phyloP scores from a whole-genome alignment of 1,140 invertebrate species.

The Meloidogyne hapla region DNA sequence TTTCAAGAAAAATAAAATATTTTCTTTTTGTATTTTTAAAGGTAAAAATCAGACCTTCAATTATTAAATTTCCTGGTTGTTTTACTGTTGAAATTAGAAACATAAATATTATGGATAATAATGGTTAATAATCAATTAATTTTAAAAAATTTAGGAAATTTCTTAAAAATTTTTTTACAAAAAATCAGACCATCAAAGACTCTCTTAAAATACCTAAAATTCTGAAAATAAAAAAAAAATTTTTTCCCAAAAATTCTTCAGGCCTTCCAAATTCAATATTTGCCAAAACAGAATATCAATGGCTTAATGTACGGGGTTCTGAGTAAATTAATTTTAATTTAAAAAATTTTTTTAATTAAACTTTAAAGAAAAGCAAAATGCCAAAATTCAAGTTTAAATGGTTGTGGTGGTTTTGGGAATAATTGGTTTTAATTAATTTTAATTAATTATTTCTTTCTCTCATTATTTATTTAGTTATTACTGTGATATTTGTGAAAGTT shows the following conservation, averaged over 20 bases:
- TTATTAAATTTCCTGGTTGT: constrained; percentile 62
- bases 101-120: constrained; percentile 50
- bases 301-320: constrained; percentile 54
- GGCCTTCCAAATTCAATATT: constrained; percentile 40
- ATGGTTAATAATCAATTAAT: constrained; percentile 41
- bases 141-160: constrained; percentile 14
- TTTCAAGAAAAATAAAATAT: not conserved
- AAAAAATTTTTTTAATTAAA: not conserved
- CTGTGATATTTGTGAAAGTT: constrained; percentile 62
- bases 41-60: constrained; percentile 57
- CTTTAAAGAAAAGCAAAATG: constrained; percentile 59
- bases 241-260: not conserved
- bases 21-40: not conserved
- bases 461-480: constrained; percentile 50
- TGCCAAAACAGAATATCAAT: constrained; percentile 63
- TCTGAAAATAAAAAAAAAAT: no score
- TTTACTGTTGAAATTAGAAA: constrained; percentile 64
- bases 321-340: constrained; percentile 16
- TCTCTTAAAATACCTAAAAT: no score
- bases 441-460: not conserved
- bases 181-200: not conserved
- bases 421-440: constrained; percentile 22
- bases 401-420: constrained; percentile 63
- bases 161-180: not conserved
- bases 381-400: constrained; percentile 61